Conservation (phyloP, 2,797 vertebrate species). For the Sebastes minor region DNA sequence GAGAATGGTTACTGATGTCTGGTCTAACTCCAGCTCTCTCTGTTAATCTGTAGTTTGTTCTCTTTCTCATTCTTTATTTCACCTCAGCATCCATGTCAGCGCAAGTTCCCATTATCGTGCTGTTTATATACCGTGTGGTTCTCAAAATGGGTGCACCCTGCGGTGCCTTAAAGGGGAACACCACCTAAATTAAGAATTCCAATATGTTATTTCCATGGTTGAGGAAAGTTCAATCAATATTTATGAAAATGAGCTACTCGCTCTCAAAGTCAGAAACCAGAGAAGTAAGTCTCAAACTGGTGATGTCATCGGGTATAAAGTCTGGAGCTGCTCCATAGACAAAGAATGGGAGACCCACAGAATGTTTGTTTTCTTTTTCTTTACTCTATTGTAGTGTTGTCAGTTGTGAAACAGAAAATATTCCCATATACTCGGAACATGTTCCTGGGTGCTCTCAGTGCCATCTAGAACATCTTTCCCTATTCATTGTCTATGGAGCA, state of each 20-base stretch:
- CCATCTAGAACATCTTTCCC: no score
- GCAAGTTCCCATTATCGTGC: background rate
- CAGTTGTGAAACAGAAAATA: no score
- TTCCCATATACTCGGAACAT: no score
- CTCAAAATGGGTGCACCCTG: background rate
- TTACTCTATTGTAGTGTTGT: background rate
- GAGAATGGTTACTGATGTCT: constrained; percentile 14
- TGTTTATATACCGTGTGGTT: background rate
- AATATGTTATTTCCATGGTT: background rate
- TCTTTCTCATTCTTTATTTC: background rate
- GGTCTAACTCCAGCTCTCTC: background rate
- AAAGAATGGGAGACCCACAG: background rate
- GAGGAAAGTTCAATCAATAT: background rate
- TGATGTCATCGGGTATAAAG: background rate
- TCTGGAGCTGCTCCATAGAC: background rate
- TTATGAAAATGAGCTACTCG: background rate
- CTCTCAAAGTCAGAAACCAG: background rate
- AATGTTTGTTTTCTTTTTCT: background rate
- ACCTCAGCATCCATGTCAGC: background rate
- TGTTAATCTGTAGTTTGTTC: background rate
- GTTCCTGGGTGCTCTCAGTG: no score
- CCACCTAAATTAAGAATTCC: background rate
- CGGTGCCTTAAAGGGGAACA: background rate
- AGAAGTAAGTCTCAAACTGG: background rate
- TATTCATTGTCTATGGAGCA: no score